These are phyloP conservation scores for Seriola quinqueradiata DNA, from an alignment of 2,113 vertebrate species.

Conservation along the genomic window DNA sequence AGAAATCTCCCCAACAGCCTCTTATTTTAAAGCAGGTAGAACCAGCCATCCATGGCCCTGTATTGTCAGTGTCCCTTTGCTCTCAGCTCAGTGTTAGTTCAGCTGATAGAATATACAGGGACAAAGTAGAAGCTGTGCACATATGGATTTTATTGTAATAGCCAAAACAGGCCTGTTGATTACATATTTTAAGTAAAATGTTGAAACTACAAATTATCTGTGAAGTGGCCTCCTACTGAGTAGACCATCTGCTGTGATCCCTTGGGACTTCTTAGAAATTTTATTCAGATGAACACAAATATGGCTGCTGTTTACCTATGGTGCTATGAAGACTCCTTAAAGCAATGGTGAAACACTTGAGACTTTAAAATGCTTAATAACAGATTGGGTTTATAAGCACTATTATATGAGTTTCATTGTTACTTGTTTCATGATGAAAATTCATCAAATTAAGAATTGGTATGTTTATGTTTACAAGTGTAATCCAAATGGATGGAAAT, in stretches of 20 bases:
- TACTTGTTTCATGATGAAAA: no score
- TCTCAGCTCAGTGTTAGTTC: conserved; percentile 1
- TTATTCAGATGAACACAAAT: conserved; percentile 30
- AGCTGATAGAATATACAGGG: not conserved
- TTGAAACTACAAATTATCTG: conserved; percentile 28
- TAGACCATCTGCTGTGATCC: conserved; percentile 15
- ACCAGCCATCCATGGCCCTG: conserved; percentile 25
- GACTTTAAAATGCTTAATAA: no score
- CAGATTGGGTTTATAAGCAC: no score
- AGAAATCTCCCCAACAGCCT: conserved; percentile 54
- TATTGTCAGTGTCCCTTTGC: not conserved
- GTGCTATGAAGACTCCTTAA: not conserved
- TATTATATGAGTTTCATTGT: no score
- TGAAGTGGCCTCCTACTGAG: conserved; percentile 22
- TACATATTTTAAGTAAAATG: conserved; percentile 39
- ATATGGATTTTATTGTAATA: not conserved
- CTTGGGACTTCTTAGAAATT: conserved; percentile 11
- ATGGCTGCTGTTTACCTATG: conserved; percentile 30
- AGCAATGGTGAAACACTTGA: not conserved
- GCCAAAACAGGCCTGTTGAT: conserved; percentile 1
- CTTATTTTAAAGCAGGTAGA: conserved; percentile 54
- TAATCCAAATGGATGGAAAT: no score
- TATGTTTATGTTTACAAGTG: no score
- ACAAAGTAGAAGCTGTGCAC: not conserved
- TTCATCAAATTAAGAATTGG: no score